Conservation (phyloP, 2,888 invertebrate genomes). For the Alloscopus bannaensis region DNA sequence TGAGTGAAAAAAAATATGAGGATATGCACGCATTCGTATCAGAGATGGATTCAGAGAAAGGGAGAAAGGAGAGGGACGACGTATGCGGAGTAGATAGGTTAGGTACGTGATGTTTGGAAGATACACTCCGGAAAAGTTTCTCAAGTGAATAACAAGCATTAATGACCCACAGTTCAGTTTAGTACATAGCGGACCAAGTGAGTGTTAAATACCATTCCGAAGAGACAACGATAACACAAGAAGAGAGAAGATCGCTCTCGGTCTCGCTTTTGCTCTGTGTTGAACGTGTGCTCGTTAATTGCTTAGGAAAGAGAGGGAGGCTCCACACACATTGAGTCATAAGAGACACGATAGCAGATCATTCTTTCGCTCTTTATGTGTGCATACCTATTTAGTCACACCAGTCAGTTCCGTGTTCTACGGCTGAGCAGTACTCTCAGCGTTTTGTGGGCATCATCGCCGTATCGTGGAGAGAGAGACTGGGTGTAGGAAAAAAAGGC, state of each 20-base stretch:
- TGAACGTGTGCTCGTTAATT: constrained; percentile 63
- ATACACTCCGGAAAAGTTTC: constrained; percentile 61
- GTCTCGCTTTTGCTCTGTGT: constrained; percentile 21
- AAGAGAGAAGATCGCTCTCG: constrained; percentile 23
- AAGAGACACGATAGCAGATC: constrained; percentile 51
- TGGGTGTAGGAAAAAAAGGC: constrained; percentile 16
- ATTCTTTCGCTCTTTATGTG: constrained; percentile 43
- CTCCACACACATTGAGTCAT: constrained; percentile 53
- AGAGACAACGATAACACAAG: constrained; percentile 59
- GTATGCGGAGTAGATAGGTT: not conserved
- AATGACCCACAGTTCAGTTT: constrained; percentile 62
- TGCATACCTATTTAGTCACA: constrained; percentile 58
- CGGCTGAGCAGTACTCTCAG: constrained; percentile 31
- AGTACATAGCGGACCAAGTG: constrained; percentile 55
- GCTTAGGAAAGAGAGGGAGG: constrained; percentile 57
- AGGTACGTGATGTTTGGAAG: constrained; percentile 58
- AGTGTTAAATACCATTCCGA: constrained; percentile 65
- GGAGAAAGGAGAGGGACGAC: not conserved
- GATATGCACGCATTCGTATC: too few relatives aligned
- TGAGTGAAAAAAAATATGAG: too few relatives aligned
- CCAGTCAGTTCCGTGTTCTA: constrained; percentile 31
- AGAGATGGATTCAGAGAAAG: too few relatives aligned
- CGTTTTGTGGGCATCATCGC: not conserved
- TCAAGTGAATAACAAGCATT: constrained; percentile 66
- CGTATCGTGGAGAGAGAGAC: too few relatives aligned